Evolutionary conservation across 2,797 vertebrate genomes (phyloP), one percentile per base, ranked within the genome.

Genomic region (Hippoglossus hippoglossus): DNA sequence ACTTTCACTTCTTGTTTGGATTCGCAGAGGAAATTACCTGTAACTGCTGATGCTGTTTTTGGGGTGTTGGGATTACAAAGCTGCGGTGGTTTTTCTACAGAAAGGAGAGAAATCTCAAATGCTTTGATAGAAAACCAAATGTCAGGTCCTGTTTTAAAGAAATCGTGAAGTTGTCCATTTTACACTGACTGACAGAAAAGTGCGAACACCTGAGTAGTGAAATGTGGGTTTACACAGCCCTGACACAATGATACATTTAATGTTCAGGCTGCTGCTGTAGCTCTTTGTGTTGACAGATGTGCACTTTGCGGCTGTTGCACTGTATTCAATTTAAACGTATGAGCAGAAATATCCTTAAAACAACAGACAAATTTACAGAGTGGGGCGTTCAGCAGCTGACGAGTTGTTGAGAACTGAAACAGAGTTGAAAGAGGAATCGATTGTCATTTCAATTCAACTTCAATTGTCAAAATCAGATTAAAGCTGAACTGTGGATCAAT

Each of bases 71-170:
- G 19, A 66, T 61, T 21, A 4, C 12, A 46, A 19, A 54, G 55
- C 13, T 69, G 56, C 10, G 60, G 25, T 18, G 25, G 15, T 52
- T 57, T 50, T 52, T 57, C 52, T 61, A 7, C 36, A 64, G 8
- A 34, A 28, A 44, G 19, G 15, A 47, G 12, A 21, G 5, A 64
- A 63, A 34, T 39, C 12, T 13, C 3, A 39, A 4, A 39, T 0
- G 12, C 12, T 39, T 12, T 12, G 36, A 39, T 34, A 39, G 36
- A 39, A 34, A 34, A 34, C 31, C 36, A 39, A 26, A 25, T 0
- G 28, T 24, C 19, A 66, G 11, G 3, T 39, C 55, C 18, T 51
- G 63, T 55, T 50, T 50, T 49, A 2, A 16, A 28, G 18, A 44
- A 39, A 3, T 7, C 21, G 12, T 21, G 2, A 54, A 31, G 39